Base-by-base conservation (phyloP, 2,888 invertebrate species). In the Drosophila lacicola region DNA sequence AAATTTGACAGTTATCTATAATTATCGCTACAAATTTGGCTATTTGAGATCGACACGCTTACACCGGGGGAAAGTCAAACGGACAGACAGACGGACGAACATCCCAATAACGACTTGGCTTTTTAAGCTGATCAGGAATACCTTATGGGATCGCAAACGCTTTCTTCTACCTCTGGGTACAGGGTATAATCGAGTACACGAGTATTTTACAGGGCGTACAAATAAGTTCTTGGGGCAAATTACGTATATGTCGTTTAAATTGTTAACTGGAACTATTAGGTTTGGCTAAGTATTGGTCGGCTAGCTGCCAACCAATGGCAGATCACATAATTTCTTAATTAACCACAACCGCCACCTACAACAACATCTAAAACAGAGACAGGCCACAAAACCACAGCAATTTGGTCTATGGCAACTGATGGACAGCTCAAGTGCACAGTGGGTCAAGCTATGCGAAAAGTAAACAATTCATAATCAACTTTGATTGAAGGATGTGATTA, bases 281-380 rank as follows among this genome's bases (percentile, higher is more conserved):
- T 54, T 56, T 55, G 61, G 8, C 33, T 33, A 19, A 10, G 11
- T 17, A n/a, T 19, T 54, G 19, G 54, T 33, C 33, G 4, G 21
- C 9, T 13, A 13, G 8, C 61, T 14, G 21, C 13, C 47, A 39
- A 5, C 55, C 66, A 62, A 45, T 51, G 63, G 54, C 67, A 57
- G 41, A 67, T 68, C 61, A 42, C 55, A 62, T 72, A 76, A 80
- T 72, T 62, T 66, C 66, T 64, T 76, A 66, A 68, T 79, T 65
- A 72, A 55, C 78, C 64, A 19, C 77, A 74, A 47, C 44, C 36
- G 39, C 33, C 45, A 45, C 25, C 33, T 49, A 37, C 39, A 55
- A 25, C 25, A 19, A 2, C 34, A 57, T 10, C n/a, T 25, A 17
- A 11, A 56, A 11, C 29, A 34, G 45, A 21, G 54, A 39, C 34